These are phyloP conservation scores for Hartigia nigra DNA, from an alignment of 2,888 invertebrate genomes.

Conservation along the genomic window DNA sequence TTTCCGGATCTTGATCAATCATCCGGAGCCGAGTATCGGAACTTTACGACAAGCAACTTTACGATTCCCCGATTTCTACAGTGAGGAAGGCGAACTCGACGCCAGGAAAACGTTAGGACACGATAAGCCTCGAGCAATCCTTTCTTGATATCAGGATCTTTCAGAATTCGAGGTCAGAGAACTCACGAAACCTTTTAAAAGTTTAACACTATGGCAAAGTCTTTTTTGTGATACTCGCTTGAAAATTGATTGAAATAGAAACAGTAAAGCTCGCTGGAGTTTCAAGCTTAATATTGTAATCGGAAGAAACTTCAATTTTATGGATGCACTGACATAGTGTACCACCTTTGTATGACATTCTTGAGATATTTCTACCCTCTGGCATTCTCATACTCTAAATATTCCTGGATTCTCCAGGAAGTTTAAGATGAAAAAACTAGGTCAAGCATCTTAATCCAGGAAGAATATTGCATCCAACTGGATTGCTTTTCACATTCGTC, in stretches of 20 bases:
- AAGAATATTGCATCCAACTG: background rate
- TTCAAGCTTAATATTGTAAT: background rate
- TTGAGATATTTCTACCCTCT: background rate
- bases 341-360: background rate
- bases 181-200: background rate
- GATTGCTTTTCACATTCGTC: background rate
- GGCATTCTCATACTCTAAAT: background rate
- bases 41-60: background rate
- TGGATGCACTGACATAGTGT: background rate
- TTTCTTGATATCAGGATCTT: background rate
- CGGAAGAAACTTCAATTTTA: background rate
- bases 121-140: background rate
- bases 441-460: background rate
- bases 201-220: background rate
- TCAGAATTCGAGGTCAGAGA: background rate
- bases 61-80: background rate
- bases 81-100: background rate
- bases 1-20: slow-evolving; percentile 41
- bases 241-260: background rate
- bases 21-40: slow-evolving; percentile 4
- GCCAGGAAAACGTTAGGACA: background rate
- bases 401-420: background rate
- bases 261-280: background rate
- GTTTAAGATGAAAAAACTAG: background rate
- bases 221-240: background rate